A percentile compares a stretch with the other conserved stretches of the same genome.
Evolutionary conservation across 2,113 vertebrate species (phyloP).

Genomic region (Scomber japonicus): DNA sequence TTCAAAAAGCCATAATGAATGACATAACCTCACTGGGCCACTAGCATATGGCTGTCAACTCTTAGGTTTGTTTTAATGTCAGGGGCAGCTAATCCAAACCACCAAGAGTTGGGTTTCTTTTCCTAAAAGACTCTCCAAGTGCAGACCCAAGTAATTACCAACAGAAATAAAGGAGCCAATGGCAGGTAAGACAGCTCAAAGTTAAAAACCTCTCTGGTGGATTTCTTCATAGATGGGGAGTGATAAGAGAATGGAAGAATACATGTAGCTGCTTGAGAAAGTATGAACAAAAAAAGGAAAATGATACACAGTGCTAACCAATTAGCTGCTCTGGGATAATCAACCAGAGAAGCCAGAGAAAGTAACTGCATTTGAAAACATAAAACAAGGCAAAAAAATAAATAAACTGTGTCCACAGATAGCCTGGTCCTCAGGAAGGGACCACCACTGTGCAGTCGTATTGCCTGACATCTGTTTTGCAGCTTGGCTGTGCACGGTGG

Average conservation of each 20-base stretch:
- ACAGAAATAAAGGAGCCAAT: conserved; percentile 44
- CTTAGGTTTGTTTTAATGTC: background rate
- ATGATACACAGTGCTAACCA: background rate
- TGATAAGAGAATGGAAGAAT: background rate
- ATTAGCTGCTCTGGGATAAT: conserved; percentile 34
- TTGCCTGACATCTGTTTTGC: conserved; percentile 83
- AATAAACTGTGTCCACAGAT: conserved; percentile 66
- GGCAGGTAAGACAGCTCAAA: conserved; percentile 4
- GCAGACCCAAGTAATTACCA: conserved; percentile 51
- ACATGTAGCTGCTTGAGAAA: conserved; percentile 30
- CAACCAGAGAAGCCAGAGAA: conserved; percentile 30
- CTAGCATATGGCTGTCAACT: background rate
- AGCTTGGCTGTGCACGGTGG: conserved; percentile 72
- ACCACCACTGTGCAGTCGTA: conserved; percentile 65
- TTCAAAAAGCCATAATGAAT: background rate
- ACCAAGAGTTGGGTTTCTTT: conserved; percentile 32
- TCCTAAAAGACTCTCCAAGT: conserved; percentile 24
- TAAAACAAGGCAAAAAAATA: conserved; percentile 47
- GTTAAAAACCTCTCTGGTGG: conserved; percentile 19
- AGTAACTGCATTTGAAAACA: conserved; percentile 48
- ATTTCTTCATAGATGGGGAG: conserved; percentile 5
- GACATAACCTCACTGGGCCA: background rate
- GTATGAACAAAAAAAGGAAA: background rate
- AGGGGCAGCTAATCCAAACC: conserved; percentile 57
- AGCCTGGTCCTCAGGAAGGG: conserved; percentile 48